Conservation (phyloP, 2,888 invertebrate genomes). For the Colletes collaris region DNA sequence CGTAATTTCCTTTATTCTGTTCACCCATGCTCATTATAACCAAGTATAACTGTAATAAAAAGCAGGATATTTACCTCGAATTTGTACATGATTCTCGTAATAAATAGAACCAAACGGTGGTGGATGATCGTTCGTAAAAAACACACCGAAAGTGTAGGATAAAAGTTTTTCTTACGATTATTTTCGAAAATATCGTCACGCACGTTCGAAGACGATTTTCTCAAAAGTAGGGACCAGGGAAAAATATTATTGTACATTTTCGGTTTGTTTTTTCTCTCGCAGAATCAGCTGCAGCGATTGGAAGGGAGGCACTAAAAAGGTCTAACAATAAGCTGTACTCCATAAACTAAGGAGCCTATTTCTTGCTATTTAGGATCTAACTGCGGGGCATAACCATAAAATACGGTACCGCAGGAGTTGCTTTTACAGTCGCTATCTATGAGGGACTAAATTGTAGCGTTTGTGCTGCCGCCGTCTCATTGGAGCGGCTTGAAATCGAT, state of each 20-base stretch:
- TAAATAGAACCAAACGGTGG: too few relatives aligned
- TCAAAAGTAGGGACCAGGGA: too few relatives aligned
- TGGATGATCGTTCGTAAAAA: too few relatives aligned
- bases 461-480: constrained; percentile 64
- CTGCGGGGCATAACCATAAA: constrained; percentile 57
- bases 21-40: too few relatives aligned
- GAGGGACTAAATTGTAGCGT: constrained; percentile 64
- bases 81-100: background rate
- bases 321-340: constrained; percentile 25
- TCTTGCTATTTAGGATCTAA: constrained; percentile 58
- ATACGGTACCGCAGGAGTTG: constrained; percentile 36
- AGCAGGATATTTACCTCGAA: background rate
- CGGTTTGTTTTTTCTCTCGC: too few relatives aligned
- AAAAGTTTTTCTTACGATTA: too few relatives aligned
- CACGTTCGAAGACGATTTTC: too few relatives aligned
- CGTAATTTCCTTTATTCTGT: too few relatives aligned
- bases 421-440: constrained; percentile 56
- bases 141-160: too few relatives aligned
- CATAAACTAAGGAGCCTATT: constrained; percentile 34
- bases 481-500: constrained; percentile 52
- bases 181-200: too few relatives aligned
- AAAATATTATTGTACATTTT: too few relatives aligned
- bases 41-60: background rate
- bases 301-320: constrained; percentile 44
- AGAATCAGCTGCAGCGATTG: too few relatives aligned